A percentile compares a stretch with the other conserved stretches of the same genome.
These are phyloP conservation scores for Siniperca undulata DNA, from an alignment of 2,797 vertebrate genomes.

Conservation along the genomic window DNA sequence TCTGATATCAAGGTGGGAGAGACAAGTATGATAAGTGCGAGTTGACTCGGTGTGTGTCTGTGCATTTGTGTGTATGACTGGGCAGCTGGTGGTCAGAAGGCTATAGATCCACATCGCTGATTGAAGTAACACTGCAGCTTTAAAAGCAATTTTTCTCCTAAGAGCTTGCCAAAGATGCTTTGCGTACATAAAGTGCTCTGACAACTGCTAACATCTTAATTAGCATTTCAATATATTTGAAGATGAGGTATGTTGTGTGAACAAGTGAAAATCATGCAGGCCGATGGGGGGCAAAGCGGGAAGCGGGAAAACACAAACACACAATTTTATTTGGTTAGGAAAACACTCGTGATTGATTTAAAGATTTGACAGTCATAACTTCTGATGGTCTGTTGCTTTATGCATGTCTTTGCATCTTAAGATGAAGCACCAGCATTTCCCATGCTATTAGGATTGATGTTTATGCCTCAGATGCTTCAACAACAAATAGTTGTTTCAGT, in stretches of 20 bases:
- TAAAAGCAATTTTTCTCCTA: conserved; percentile 30
- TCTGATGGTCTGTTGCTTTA: conserved; percentile 67
- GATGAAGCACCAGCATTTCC: conserved; percentile 69
- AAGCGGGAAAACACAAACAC: conserved; percentile 56
- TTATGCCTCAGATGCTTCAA: conserved; percentile 79
- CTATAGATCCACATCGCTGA: conserved; percentile 36
- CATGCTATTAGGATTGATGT: conserved; percentile 77
- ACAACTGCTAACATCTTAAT: conserved; percentile 52
- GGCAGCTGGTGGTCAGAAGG: conserved; percentile 41
- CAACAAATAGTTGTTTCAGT: conserved; percentile 74
- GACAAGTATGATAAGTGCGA: conserved; percentile 58
- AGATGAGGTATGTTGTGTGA: conserved; percentile 50
- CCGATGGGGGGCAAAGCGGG: conserved; percentile 35
- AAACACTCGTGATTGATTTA: conserved; percentile 72
- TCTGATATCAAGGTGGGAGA: conserved; percentile 64
- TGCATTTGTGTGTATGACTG: conserved; percentile 9
- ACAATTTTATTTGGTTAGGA: conserved; percentile 55
- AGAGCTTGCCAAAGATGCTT: conserved; percentile 42
- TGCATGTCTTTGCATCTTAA: conserved; percentile 64
- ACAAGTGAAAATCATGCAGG: conserved; percentile 62
- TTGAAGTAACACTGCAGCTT: conserved; percentile 47
- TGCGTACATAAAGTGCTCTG: conserved; percentile 28
- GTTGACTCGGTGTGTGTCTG: conserved; percentile 14
- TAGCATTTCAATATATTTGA: conserved; percentile 67
- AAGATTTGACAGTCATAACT: conserved; percentile 72